Conservation (phyloP, 2,888 invertebrate genomes). For the Stenurella melanura region DNA sequence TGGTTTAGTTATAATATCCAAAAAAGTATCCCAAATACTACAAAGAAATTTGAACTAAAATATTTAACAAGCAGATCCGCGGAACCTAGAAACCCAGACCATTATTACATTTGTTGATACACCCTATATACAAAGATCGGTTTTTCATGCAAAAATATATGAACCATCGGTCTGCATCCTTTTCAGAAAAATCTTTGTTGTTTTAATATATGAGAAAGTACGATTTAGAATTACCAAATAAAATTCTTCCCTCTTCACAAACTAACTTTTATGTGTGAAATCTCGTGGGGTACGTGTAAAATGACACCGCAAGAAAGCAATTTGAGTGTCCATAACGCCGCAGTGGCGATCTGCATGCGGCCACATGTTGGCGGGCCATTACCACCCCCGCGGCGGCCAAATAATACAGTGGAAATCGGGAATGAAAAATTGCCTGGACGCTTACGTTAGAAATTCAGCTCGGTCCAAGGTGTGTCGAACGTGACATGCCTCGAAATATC, state of each 20-base stretch:
- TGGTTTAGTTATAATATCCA: no score
- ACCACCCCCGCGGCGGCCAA: slow-evolving; percentile 64
- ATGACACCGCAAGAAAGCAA: slow-evolving; percentile 48
- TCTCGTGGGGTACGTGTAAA: slow-evolving; percentile 46
- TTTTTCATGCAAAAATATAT: no score
- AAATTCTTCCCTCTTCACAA: background rate
- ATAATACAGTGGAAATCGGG: slow-evolving; percentile 73
- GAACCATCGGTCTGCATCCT: background rate
- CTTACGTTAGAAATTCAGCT: slow-evolving; percentile 69
- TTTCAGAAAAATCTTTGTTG: background rate
- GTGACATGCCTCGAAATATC: slow-evolving; percentile 66
- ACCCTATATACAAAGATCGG: no score
- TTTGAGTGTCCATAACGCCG: slow-evolving; percentile 65
- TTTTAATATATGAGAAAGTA: background rate
- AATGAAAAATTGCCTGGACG: slow-evolving; percentile 74
- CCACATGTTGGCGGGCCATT: slow-evolving; percentile 71
- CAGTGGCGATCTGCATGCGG: slow-evolving; percentile 67
- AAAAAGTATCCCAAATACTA: no score
- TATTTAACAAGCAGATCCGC: no score
- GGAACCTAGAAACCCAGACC: no score
- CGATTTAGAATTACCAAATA: background rate
- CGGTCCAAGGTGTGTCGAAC: slow-evolving; percentile 71
- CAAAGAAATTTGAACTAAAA: no score
- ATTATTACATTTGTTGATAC: no score
- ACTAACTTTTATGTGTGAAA: slow-evolving; percentile 41